Conservation (phyloP, 1,140 invertebrate species). For the Drosophila leontia region DNA sequence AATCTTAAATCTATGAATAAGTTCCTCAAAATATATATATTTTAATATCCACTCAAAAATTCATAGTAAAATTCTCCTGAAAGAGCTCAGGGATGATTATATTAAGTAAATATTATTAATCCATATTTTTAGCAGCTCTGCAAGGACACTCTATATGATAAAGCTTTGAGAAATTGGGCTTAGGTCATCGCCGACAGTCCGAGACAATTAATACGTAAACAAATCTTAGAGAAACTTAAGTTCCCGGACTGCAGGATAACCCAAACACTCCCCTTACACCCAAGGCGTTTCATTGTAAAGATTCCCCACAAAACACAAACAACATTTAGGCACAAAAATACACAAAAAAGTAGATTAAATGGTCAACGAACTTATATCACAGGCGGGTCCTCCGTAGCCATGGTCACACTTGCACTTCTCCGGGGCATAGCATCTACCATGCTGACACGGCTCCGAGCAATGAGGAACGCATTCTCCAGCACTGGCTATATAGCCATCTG, state of each 20-base stretch:
- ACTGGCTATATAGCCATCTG: constrained; percentile 89
- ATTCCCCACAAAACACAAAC: constrained; percentile 8
- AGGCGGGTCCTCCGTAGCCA: constrained; percentile 94
- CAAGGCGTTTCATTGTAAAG: constrained; percentile 63
- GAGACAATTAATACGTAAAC: too few relatives aligned
- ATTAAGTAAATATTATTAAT: neutral
- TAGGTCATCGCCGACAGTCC: constrained; percentile 7
- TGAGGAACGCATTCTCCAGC: constrained; percentile 90
- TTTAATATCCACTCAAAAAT: neutral
- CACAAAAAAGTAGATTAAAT: neutral
- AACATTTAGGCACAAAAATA: constrained; percentile 29
- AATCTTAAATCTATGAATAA: too few relatives aligned
- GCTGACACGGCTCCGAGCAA: constrained; percentile 92
- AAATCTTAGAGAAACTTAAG: neutral
- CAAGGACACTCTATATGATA: constrained; percentile 20
- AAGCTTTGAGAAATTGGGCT: neutral
- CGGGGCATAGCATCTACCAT: constrained; percentile 94
- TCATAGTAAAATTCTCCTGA: neutral
- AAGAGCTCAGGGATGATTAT: neutral
- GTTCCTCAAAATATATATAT: neutral
- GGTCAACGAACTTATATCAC: constrained; percentile 92
- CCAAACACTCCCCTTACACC: constrained; percentile 15
- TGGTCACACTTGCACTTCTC: constrained; percentile 94
- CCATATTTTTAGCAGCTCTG: constrained; percentile 10
- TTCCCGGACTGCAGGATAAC: neutral